A percentile compares a stretch with the other conserved stretches of the same genome.
phyloP scores from a whole-genome alignment of 2,797 vertebrate genomes.

The Acanthurus leucopareius region DNA sequence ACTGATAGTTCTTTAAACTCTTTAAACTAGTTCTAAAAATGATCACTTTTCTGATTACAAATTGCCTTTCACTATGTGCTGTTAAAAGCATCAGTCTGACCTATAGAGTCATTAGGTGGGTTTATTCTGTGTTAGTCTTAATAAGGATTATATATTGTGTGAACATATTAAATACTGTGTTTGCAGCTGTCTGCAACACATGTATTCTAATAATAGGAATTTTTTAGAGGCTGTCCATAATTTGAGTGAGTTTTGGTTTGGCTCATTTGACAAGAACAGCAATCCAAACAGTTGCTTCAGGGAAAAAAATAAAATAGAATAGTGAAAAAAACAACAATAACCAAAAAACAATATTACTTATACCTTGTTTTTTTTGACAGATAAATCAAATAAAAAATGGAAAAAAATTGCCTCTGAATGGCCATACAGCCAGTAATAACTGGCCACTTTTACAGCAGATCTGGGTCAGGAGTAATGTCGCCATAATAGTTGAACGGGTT shows the following conservation, averaged over 20 bases:
- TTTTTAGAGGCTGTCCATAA: background rate
- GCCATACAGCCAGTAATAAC: background rate
- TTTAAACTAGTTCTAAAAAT: no score
- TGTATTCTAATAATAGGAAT: background rate
- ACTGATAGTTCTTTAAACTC: no score
- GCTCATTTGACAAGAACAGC: background rate
- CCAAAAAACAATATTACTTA: no score
- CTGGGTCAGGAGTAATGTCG: background rate
- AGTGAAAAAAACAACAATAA: no score
- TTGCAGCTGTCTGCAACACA: background rate
- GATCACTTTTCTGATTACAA: no score
- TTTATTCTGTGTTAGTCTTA: background rate
- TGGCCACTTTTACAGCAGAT: background rate
- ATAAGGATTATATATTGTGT: background rate
- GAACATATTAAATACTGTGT: background rate
- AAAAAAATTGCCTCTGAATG: background rate
- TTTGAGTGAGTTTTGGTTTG: conserved; percentile 13
- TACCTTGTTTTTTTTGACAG: no score
- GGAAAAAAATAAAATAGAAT: background rate
- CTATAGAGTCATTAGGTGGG: background rate
- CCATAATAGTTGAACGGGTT: background rate
- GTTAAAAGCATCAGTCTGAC: background rate
- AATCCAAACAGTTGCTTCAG: background rate
- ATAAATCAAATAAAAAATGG: no score
- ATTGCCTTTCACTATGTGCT: no score